These are phyloP conservation scores for Mystacides longicornis DNA, from an alignment of 2,888 invertebrate genomes.

Conservation along the genomic window DNA sequence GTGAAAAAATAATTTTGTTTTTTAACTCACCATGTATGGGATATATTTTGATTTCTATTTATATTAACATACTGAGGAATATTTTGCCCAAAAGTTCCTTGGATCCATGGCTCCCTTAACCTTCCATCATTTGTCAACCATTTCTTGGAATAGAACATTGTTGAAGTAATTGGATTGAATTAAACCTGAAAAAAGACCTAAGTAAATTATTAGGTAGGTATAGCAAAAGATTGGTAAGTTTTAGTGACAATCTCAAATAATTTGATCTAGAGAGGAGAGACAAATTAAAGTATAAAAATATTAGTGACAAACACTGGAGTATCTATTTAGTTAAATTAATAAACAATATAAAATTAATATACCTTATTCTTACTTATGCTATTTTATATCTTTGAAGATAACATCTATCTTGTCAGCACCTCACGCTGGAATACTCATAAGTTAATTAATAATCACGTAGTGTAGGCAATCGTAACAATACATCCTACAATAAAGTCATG, in stretches of 20 bases:
- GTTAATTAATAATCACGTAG: too few relatives aligned
- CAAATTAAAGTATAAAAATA: too few relatives aligned
- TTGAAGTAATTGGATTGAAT: not conserved
- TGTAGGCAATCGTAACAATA: too few relatives aligned
- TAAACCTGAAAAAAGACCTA: not conserved
- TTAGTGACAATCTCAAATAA: not conserved
- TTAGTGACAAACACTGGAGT: not conserved
- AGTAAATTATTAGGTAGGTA: too few relatives aligned
- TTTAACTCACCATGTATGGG: conserved; percentile 7
- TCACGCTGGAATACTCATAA: too few relatives aligned
- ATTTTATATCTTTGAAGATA: not conserved
- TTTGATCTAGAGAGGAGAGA: not conserved
- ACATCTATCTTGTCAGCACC: too few relatives aligned
- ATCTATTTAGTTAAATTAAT: not conserved
- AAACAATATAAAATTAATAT: not conserved
- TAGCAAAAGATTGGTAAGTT: too few relatives aligned
- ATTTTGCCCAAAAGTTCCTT: conserved; percentile 6
- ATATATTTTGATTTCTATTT: not conserved
- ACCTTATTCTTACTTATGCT: too few relatives aligned
- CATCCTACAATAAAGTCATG: too few relatives aligned
- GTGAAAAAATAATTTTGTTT: not conserved
- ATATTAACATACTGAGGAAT: not conserved
- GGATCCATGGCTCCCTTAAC: conserved; percentile 12
- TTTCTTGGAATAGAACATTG: conserved; percentile 18
- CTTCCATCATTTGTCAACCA: conserved; percentile 13